Evolutionary conservation across 2,113 vertebrate species (phyloP), one percentile per base, ranked within the genome.

Genomic region (Ochotona curzoniae): DNA sequence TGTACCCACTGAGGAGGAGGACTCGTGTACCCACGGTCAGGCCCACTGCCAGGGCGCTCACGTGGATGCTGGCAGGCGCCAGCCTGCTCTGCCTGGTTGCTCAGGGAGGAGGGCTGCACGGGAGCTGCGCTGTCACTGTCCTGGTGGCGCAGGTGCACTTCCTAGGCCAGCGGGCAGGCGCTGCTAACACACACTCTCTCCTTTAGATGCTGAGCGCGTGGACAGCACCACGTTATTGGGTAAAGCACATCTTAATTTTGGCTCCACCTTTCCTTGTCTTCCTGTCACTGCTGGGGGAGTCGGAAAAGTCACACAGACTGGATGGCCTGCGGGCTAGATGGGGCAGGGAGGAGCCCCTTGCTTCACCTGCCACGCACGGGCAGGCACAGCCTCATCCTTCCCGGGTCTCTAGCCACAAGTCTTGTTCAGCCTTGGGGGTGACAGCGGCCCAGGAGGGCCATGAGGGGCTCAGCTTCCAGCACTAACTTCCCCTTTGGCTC

Each of bases 191-290:
- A 44, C 71, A 94, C n/a, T 90, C 35, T 83, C 47, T 83, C 18
- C 69, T 25, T 5, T 89, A 98, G 98, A 98, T 90, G 95, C 97
- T 7, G 97, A 98, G 7, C 49, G 23, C 7, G 98, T 97, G 95
- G 98, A 98, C 90, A 98, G 97, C 83, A 98, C 98, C 87, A 98
- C 97, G 0, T 23, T 82, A 0, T 1, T 98, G 84, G 97, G 97
- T 98, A 96, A 98, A 95, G 85, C 81, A 51, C 0, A 0, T 28
- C 92, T 67, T 76, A 38, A 3, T 3, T 71, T 66, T 49, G 76
- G 78, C n/a, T 54, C 0, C 60, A 9, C 1, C 0, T 51, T 30
- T 47, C 28, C 0, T 26, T 32, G 2, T 3, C 17, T 87, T 35
- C n/a, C 44, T 21, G n/a, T 23, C 17, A 1, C 64, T 1, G 0